These are phyloP conservation scores for Zingel zingel DNA, from an alignment of 2,113 vertebrate genomes.

Conservation along the genomic window DNA sequence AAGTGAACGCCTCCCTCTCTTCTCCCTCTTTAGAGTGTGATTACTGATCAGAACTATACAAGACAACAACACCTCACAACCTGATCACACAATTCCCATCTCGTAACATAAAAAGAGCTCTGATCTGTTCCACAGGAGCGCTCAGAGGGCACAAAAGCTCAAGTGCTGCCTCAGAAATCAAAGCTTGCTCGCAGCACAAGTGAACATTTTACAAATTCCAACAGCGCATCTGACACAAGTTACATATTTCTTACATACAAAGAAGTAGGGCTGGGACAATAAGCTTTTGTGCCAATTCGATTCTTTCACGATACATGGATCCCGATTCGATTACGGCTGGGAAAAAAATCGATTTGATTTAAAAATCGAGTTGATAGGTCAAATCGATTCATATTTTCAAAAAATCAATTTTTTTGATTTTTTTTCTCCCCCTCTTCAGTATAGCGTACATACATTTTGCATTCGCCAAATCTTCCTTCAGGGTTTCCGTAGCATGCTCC, in stretches of 20 bases:
- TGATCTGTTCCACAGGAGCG: constrained; percentile 18
- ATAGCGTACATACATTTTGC: too few species aligned
- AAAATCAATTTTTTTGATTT: too few species aligned
- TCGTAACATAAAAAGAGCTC: constrained; percentile 28
- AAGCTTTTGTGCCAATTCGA: too few species aligned
- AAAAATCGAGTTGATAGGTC: too few species aligned
- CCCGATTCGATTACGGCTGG: too few species aligned
- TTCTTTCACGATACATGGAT: too few species aligned
- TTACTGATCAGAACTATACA: constrained; percentile 44
- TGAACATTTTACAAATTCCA: not conserved
- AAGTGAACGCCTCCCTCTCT: not conserved
- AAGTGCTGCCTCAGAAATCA: constrained; percentile 25
- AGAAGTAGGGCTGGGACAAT: not conserved
- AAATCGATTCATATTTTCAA: too few species aligned
- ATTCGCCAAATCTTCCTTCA: too few species aligned
- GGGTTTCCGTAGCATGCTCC: too few species aligned
- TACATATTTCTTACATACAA: constrained; percentile 6
- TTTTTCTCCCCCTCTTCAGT: too few species aligned
- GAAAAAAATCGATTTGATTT: too few species aligned
- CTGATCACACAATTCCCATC: constrained; percentile 45
- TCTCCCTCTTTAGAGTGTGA: constrained; percentile 35
- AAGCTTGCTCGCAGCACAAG: constrained; percentile 6
- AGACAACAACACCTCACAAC: constrained; percentile 45
- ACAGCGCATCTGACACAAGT: not conserved
- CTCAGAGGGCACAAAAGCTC: constrained; percentile 10